Percentiles rank a stretch among this genome's conserved stretches.
These are phyloP conservation scores for Eumerus sabulonum DNA, from an alignment of 2,888 invertebrate species.

Conservation along the genomic window DNA sequence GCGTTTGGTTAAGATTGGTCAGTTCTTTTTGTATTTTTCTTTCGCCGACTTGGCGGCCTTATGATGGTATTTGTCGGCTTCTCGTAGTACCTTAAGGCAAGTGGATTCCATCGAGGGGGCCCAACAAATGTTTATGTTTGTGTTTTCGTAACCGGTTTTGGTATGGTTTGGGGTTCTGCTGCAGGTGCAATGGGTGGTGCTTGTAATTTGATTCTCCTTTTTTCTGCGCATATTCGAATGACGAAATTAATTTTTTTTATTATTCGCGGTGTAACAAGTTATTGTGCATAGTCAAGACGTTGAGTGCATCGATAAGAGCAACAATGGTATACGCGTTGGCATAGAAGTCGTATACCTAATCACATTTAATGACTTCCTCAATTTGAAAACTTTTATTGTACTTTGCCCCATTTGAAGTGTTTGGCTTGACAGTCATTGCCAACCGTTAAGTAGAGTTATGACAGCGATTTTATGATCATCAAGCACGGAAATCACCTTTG, in stretches of 20 bases:
- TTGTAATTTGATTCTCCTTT: too few species aligned
- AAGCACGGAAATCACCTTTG: too few species aligned
- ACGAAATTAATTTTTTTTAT: too few species aligned
- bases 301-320: too few species aligned
- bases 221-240: too few species aligned
- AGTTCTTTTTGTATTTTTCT: conserved; percentile 70
- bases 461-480: too few species aligned
- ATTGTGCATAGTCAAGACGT: too few species aligned
- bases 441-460: too few species aligned
- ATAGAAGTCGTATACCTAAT: neutral
- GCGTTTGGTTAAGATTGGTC: conserved; percentile 75
- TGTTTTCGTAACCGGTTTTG: conserved; percentile 21
- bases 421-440: neutral
- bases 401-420: conserved; percentile 20
- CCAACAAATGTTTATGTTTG: conserved; percentile 20
- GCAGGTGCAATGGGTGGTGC: too few species aligned
- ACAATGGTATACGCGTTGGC: too few species aligned
- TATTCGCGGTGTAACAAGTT: too few species aligned
- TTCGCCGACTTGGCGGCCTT: conserved; percentile 15
- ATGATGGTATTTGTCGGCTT: neutral
- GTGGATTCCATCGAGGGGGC: conserved; percentile 1
- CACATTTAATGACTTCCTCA: conserved; percentile 50
- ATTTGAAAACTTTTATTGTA: conserved; percentile 33
- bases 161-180: neutral
- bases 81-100: conserved; percentile 6